Base-by-base conservation (phyloP, 2,888 invertebrate genomes). In the Tipula lateralis region DNA sequence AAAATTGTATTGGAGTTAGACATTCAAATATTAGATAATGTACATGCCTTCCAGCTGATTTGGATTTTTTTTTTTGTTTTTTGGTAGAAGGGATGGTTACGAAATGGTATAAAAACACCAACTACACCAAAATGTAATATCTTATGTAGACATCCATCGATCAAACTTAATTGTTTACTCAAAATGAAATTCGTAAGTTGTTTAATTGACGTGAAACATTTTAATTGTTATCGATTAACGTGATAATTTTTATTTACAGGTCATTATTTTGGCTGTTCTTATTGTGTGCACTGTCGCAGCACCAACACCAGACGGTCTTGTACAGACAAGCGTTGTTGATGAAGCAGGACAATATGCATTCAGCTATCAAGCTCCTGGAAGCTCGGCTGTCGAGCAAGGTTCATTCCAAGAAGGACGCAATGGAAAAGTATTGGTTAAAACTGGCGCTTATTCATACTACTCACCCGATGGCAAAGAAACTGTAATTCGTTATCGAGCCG, bases 371-470 rank as follows among this genome's bases (percentile, higher is more conserved):
- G 85, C 85, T 1, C 44, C 85, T 34, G 85, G 85, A 4, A 83
- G 84, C 9, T 85, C 86, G 24, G 66, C 84, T n/a, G 85, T 85
- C 32, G 86, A 86, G 81, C 86, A 86, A 81, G 86, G 86, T 29
- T 29, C 85, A 16, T 83, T 86, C 0, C 83, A 84, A 29, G 50
- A 82, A 16, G 85, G 84, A 29, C 82, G 66, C 2, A 84, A 85
- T 24, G 85, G 85, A 84, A 85, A 85, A 2, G 84, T 44, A 4
- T 80, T 85, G 24, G 84, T 86, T 84, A 84, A 85, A 24, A 34
- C 24, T 7, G 86, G 86, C 4, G 83, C 85, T 12, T 86, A 85
- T 29, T 30, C 84, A 29, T 86, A 84, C 50, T 2, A 32, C 3
- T 36, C 84, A 2, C 85, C 86, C 1, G 84, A 84, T 83, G 86